Base-by-base conservation (phyloP, 2,797 vertebrate species). In the Loris lydekkerianus region DNA sequence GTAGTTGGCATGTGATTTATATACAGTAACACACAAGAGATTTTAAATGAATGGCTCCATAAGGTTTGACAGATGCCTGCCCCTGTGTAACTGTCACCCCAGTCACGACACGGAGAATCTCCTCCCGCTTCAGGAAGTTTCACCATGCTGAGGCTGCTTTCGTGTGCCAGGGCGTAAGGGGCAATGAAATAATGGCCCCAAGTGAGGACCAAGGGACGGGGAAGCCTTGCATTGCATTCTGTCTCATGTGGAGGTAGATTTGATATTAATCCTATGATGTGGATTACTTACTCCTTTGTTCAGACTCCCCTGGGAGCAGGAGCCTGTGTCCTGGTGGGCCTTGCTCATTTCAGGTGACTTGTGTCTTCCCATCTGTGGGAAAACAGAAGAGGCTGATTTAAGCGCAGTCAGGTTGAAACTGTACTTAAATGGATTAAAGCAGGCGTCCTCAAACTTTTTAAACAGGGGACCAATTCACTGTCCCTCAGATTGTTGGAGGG, bases 371-470 rank as follows among this genome's bases (percentile, higher is more conserved):
- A 3, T 18, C 29, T 34, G 2, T 31, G 14, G 61, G 7, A 14
- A 69, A 81, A 82, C 84, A 87, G 84, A 89, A 87, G 86, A 92
- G 60, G 89, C 76, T 63, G 87, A 34, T 34, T 78, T 69, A 43
- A 84, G 91, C 58, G 53, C 31, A 40, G 1, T 69, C n/a, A 7
- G 31, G 23, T 63, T 67, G 81, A 60, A 80, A 29, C 80, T 60
- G 18, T 83, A 53, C 72, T 80, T 93, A 84, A 76, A 8, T 69
- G 94, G 89, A 69, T 84, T 75, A 69, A 60, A 58, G 63, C 40
- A 40, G 40, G 40, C 40, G 5, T 40, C 40, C 40, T 40, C 40
- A 40, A 40, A 40, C 40, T 40, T 40, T 40, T 40, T 40, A 40
- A 40, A 40, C 40, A 40, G 40, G 40, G 40, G 40, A 5, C 40